Evolutionary conservation across 2,797 vertebrate genomes (phyloP).

Genomic region (Rousettus madagascariensis): DNA sequence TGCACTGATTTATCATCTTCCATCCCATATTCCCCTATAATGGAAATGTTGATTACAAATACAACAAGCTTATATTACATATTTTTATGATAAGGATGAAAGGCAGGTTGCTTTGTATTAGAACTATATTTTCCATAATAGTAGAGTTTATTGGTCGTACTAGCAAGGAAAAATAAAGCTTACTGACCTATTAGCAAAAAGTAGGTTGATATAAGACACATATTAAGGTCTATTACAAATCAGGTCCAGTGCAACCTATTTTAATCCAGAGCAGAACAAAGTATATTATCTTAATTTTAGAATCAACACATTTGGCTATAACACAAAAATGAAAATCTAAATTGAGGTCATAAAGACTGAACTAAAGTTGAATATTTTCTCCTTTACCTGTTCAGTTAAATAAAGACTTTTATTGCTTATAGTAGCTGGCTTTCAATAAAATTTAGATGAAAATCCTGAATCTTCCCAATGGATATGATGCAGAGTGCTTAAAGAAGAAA

Average conservation of each 20-base stretch:
- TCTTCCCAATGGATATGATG: neutral
- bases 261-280: neutral
- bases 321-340: neutral
- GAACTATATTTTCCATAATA: constrained; percentile 27
- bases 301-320: constrained; percentile 43
- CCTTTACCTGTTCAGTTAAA: neutral
- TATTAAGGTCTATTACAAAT: constrained; percentile 43
- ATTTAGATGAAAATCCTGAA: neutral
- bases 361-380: neutral
- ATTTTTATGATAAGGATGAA: constrained; percentile 60
- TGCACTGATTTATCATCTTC: constrained; percentile 51
- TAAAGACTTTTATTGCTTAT: neutral
- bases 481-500: constrained; percentile 36
- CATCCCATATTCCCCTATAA: neutral
- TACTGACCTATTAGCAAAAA: constrained; percentile 33
- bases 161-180: constrained; percentile 46
- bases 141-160: constrained; percentile 19
- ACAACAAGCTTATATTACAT: constrained; percentile 39
- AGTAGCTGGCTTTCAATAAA: neutral
- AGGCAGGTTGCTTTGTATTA: constrained; percentile 51
- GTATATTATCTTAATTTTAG: constrained; percentile 43
- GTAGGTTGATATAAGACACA: neutral
- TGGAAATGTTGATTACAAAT: constrained; percentile 30
- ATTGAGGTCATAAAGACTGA: neutral
- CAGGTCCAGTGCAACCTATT: neutral